phyloP scores from a whole-genome alignment of 2,797 vertebrate genomes.

The Tangara arthus region DNA sequence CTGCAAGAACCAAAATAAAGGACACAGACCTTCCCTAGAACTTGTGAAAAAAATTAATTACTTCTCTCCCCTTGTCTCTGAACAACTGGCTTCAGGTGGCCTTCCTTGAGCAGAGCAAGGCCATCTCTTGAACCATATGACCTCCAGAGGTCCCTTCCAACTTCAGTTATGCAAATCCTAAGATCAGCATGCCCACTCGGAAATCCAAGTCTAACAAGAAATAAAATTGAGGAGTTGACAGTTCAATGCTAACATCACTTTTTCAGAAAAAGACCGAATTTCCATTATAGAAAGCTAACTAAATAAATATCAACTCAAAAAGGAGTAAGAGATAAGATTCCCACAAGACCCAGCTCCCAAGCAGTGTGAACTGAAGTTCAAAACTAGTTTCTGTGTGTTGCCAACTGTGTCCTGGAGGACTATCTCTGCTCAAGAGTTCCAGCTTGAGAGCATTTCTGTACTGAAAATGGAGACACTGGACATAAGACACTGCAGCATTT shows the following conservation, averaged over 20 bases:
- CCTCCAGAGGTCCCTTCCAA: not conserved
- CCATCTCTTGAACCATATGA: not conserved
- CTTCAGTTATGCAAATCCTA: not conserved
- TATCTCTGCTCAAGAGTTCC: not conserved
- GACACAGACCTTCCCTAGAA: not conserved
- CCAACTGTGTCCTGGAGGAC: not conserved
- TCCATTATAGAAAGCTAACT: not conserved
- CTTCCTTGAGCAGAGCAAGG: not conserved
- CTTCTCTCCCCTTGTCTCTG: fast-evolving
- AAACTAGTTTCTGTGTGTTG: not conserved
- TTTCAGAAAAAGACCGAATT: not conserved
- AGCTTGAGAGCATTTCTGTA: not conserved
- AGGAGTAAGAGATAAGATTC: not conserved
- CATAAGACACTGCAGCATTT: not conserved
- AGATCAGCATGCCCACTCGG: not conserved
- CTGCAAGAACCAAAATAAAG: not conserved
- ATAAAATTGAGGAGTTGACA: not conserved
- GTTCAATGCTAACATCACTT: not conserved
- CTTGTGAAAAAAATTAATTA: not conserved
- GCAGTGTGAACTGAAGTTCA: not conserved
- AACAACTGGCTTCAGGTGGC: not conserved
- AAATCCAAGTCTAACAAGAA: not conserved
- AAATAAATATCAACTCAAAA: not conserved
- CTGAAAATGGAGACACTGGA: not conserved
- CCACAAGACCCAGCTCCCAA: not conserved